Evolutionary conservation across 2,797 vertebrate species (phyloP), one percentile per base, ranked within the genome.

Genomic region (Acanthurus tractus): DNA sequence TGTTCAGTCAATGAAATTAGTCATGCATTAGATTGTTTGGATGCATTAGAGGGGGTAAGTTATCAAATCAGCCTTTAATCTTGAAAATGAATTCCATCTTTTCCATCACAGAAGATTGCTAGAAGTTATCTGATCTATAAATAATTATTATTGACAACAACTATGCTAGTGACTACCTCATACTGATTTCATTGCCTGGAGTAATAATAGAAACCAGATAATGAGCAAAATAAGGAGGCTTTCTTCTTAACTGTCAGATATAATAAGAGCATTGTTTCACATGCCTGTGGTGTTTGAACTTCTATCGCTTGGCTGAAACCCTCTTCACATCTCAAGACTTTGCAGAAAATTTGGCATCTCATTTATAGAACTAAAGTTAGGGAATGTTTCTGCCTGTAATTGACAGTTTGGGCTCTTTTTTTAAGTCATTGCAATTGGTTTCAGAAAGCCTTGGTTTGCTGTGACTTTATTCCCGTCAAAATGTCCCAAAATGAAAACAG

Each of bases 161-260:
- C 42, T n/a, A 54, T n/a, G 45, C 61, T 17, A 25, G 15, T 63
- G 56, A 69, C 40, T 58, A 34, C 20, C 23, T 29, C 34, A 44
- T 38, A 38, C 49, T 15, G 64, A 76, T 45, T 61, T 40, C n/a
- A 64, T 20, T 34, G 22, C 57, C 61, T 14, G 22, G 13, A 52
- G 58, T 62, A 56, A 78, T 58, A 40, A 52, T 20, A 63, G 38
- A 79, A 15, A 14, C 18, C 40, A 63, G 25, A 74, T 73, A 84
- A 82, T 76, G 69, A 77, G 73, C 14, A 48, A 48, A 79, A 78
- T 50, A 63, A 61, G 18, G 20, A 48, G 9, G 29, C 25, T 79
- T 77, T 70, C 64, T 54, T 58, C 23, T 54, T 20, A 45, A 72
- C 20, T 78, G 65, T 69, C 62, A 45, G 29, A 59, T 70, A 64